These are phyloP conservation scores for Pristionchus japonicus DNA, from an alignment of 2,888 invertebrate species.

Conservation along the genomic window DNA sequence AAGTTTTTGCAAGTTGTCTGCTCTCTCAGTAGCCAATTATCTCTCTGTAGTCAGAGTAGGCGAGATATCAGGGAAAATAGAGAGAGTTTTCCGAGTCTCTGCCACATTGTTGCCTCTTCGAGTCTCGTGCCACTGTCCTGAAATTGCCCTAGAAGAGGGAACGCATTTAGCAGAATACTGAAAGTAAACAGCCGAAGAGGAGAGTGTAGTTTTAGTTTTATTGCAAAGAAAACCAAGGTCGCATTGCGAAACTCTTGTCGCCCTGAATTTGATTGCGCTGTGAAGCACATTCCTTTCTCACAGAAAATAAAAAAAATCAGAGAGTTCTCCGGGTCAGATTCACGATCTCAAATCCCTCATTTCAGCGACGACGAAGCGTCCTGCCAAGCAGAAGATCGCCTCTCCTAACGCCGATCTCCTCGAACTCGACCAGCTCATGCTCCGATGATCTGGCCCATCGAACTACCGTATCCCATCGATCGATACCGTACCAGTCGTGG, in stretches of 20 bases:
- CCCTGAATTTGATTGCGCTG: too few relatives aligned
- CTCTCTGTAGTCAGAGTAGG: background rate
- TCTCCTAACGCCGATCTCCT: constrained; percentile 41
- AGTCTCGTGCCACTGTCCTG: background rate
- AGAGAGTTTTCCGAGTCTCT: too few relatives aligned
- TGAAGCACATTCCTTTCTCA: too few relatives aligned
- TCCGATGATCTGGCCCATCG: constrained; percentile 37
- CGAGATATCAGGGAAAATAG: background rate
- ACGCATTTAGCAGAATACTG: background rate
- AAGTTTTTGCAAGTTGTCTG: background rate
- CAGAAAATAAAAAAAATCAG: too few relatives aligned
- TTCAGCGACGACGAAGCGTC: constrained; percentile 30
- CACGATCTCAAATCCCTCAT: background rate
- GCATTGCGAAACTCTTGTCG: too few relatives aligned
- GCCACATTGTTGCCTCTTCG: background rate
- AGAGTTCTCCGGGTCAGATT: background rate
- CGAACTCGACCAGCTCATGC: constrained; percentile 38
- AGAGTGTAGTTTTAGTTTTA: constrained; percentile 3
- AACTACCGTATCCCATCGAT: background rate
- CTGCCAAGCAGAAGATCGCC: background rate
- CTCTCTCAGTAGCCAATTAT: background rate
- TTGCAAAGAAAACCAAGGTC: too few relatives aligned
- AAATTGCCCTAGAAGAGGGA: background rate
- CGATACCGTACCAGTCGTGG: background rate
- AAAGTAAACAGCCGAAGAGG: background rate